Evolutionary conservation across 2,797 vertebrate genomes (phyloP).

Genomic region (Oryzias dopingdopingensis): DNA sequence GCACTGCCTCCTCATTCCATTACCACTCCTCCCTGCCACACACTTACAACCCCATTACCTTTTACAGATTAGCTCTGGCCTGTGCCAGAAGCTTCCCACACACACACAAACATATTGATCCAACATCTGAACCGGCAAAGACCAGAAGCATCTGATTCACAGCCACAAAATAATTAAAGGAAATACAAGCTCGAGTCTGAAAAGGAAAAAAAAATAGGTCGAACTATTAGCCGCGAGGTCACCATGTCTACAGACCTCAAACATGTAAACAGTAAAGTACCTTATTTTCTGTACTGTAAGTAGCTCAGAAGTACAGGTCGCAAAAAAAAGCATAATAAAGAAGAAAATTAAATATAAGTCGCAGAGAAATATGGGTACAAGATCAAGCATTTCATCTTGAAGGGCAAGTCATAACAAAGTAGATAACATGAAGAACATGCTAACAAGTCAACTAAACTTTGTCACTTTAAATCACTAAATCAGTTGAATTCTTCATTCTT

Average conservation of each 20-base stretch:
- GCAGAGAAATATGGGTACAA: background rate
- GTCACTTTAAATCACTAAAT: no score
- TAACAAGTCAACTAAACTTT: no score
- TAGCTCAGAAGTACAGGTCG: no score
- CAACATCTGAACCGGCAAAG: background rate
- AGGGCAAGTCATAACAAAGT: no score
- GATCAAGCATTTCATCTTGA: no score
- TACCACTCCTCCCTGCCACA: constrained; percentile 49
- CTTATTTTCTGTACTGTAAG: no score
- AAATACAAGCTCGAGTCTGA: background rate
- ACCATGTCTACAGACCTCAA: no score
- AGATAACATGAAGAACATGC: no score
- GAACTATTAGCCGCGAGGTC: no score
- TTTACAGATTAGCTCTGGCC: constrained; percentile 33
- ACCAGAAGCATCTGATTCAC: background rate
- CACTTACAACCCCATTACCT: constrained; percentile 68
- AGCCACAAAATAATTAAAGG: background rate
- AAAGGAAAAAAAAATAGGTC: background rate
- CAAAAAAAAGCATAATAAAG: no score
- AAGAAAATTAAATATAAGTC: background rate
- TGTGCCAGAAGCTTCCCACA: constrained; percentile 22
- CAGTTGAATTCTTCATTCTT: no score
- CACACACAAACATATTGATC: constrained; percentile 58
- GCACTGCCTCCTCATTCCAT: constrained; percentile 54
- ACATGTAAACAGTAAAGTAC: no score